phyloP scores from a whole-genome alignment of 2,888 invertebrate genomes.

The Cheilosia vernalis region DNA sequence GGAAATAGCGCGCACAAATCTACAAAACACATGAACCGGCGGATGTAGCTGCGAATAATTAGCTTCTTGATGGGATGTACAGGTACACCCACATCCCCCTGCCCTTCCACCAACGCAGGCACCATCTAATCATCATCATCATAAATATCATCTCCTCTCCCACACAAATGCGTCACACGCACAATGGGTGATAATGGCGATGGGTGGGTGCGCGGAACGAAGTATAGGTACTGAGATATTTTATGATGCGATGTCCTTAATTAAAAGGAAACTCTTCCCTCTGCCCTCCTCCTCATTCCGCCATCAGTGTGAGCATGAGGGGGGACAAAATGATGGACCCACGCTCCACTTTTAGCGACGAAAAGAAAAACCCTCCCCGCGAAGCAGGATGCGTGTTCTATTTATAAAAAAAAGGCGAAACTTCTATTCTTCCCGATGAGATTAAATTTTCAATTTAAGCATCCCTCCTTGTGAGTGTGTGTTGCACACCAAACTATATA shows the following conservation, averaged over 20 bases:
- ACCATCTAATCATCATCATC: conserved; percentile 55
- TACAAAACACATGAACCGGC: conserved; percentile 28
- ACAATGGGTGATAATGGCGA: conserved; percentile 36
- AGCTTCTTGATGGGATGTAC: conserved; percentile 53
- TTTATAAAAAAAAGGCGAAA: conserved; percentile 47
- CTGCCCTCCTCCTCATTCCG: not conserved
- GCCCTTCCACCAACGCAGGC: conserved; percentile 1
- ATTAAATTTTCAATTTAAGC: conserved; percentile 72
- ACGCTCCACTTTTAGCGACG: not conserved
- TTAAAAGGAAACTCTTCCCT: conserved; percentile 58
- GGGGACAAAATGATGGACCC: conserved; percentile 28
- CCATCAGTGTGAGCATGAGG: not conserved
- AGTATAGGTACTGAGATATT: conserved; percentile 46
- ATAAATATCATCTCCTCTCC: conserved; percentile 48
- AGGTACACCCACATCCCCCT: conserved; percentile 9
- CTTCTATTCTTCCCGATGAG: conserved; percentile 59
- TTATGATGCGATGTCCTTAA: conserved; percentile 70
- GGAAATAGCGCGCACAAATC: conserved; percentile 3
- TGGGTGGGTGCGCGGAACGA: not conserved
- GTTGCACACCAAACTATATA: conserved; percentile 23
- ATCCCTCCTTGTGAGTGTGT: conserved; percentile 19
- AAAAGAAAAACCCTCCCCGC: not conserved
- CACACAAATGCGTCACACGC: conserved; percentile 58
- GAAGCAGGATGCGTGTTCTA: conserved; percentile 55
- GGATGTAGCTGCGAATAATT: conserved; percentile 54